Evolutionary conservation across 2,797 vertebrate genomes (phyloP).

Genomic region (Epinephelus awoara): DNA sequence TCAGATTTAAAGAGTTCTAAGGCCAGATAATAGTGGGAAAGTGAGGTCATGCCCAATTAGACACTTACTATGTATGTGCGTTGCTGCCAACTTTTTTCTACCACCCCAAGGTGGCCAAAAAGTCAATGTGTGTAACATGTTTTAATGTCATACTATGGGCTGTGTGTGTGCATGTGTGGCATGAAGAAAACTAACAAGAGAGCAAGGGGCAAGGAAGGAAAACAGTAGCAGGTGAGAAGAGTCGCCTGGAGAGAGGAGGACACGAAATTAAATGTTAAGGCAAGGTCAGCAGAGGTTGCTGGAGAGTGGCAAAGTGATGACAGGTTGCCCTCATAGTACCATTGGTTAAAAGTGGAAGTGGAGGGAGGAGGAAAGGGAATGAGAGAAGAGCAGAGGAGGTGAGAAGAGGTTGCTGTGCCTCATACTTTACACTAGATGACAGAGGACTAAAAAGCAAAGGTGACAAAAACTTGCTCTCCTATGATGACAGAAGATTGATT

Average conservation of each 20-base stretch:
- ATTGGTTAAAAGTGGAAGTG: constrained; percentile 3
- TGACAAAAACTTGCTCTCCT: neutral
- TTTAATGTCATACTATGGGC: no score
- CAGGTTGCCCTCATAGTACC: constrained; percentile 4
- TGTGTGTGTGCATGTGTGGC: neutral
- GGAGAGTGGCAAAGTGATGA: constrained; percentile 2
- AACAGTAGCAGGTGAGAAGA: constrained; percentile 1
- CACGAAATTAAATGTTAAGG: constrained; percentile 20
- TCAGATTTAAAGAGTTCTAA: no score
- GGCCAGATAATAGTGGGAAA: no score
- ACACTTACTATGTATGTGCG: no score
- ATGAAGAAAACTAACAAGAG: neutral
- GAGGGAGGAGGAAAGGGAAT: no score
- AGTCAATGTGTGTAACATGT: neutral
- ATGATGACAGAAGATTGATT: constrained; percentile 6
- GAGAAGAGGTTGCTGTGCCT: constrained; percentile 24
- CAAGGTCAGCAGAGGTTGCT: constrained; percentile 16
- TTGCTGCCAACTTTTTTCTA: neutral
- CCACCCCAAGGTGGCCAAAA: no score
- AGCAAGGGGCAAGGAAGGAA: neutral
- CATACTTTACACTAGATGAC: constrained; percentile 19
- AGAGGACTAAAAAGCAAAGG: constrained; percentile 14
- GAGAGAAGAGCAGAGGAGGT: constrained; percentile 9
- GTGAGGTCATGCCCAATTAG: no score
- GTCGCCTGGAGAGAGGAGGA: neutral